Evolutionary conservation across 2,113 vertebrate genomes (phyloP).

Genomic region (Saguinus imperator): DNA sequence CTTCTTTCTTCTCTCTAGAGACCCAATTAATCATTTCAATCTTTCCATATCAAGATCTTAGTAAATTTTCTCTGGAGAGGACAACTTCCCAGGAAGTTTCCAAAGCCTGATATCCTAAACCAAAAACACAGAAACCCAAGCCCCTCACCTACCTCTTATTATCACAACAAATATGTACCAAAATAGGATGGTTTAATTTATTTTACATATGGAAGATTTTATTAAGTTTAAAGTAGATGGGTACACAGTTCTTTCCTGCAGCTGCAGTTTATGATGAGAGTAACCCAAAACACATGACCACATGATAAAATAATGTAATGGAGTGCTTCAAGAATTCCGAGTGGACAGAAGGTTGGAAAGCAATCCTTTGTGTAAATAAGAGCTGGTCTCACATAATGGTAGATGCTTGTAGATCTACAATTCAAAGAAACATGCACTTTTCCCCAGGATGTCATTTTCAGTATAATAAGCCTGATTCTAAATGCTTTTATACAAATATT

Average conservation of each 20-base stretch:
- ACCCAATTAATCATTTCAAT: neutral
- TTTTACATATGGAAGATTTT: constrained; percentile 78
- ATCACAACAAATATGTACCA: constrained; percentile 3
- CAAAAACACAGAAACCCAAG: constrained; percentile 43
- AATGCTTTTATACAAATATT: constrained; percentile 20
- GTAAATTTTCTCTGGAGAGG: neutral
- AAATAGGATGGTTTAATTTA: constrained; percentile 72
- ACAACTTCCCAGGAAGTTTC: constrained; percentile 13
- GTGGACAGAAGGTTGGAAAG: constrained; percentile 62
- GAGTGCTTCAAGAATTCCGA: constrained; percentile 21
- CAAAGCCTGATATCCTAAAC: neutral
- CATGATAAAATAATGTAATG: constrained; percentile 62
- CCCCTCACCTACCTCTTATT: neutral
- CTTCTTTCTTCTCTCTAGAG: neutral
- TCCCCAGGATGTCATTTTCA: constrained; percentile 13
- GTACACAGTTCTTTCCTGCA: constrained; percentile 55
- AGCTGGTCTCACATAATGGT: neutral
- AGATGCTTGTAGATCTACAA: neutral
- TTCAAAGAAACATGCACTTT: constrained; percentile 18
- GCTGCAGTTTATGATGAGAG: constrained; percentile 70
- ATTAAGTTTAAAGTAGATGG: constrained; percentile 67
- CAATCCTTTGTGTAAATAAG: constrained; percentile 21
- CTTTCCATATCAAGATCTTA: neutral
- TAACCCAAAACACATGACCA: constrained; percentile 72
- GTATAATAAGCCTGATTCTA: constrained; percentile 14